Conservation (phyloP, 2,797 vertebrate species). For the Setipinna tenuifilis region DNA sequence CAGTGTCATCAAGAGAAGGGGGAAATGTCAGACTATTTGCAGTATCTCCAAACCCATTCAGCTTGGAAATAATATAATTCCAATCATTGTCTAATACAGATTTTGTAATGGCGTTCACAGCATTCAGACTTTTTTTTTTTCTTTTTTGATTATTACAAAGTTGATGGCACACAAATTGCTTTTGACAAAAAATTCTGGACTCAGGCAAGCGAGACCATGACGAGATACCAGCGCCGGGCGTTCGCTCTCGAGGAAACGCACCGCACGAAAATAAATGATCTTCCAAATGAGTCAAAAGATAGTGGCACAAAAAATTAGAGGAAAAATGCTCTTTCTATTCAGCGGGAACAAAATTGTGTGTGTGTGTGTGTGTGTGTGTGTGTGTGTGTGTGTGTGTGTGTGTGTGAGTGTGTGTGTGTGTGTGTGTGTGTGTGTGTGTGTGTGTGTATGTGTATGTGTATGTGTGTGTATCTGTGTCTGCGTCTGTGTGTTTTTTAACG, state of each 20-base stretch:
- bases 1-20: constrained; percentile 48
- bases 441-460: background rate
- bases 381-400: background rate
- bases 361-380: background rate
- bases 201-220: constrained; percentile 38
- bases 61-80: constrained; percentile 61
- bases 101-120: constrained; percentile 56
- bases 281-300: constrained; percentile 55
- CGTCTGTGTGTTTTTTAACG: background rate
- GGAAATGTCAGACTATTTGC: constrained; percentile 61
- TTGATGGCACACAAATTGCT: constrained; percentile 45
- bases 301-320: constrained; percentile 41
- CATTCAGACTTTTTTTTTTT: constrained; percentile 29
- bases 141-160: constrained; percentile 38
- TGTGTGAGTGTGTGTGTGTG: constrained; percentile 2
- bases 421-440: constrained; percentile 14
- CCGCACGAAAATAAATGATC: constrained; percentile 52
- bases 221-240: constrained; percentile 27
- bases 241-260: constrained; percentile 33
- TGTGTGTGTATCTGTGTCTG: constrained; percentile 1
- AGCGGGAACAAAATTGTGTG: constrained; percentile 41
- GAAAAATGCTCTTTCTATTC: constrained; percentile 52
- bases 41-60: constrained; percentile 57
- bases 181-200: constrained; percentile 39
- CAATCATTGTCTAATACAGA: constrained; percentile 54